These are phyloP conservation scores for Phalloptychus januarius DNA, from an alignment of 2,797 vertebrate genomes.

Conservation along the genomic window DNA sequence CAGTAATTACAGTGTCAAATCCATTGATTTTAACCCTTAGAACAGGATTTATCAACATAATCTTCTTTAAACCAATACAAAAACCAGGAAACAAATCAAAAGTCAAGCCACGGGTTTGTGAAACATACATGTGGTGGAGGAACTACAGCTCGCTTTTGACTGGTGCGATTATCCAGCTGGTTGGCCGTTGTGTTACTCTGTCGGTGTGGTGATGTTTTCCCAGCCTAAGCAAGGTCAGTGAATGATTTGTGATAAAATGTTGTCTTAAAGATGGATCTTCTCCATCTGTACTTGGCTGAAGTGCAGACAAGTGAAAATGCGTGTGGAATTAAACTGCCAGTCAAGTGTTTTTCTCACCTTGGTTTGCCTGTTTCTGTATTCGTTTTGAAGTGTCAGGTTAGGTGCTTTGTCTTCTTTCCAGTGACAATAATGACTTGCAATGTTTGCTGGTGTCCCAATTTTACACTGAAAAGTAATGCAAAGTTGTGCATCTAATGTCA, in stretches of 20 bases:
- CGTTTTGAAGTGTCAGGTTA: background rate
- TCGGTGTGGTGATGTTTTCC: background rate
- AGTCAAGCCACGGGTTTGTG: background rate
- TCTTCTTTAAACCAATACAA: background rate
- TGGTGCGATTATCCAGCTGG: background rate
- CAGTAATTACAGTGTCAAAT: background rate
- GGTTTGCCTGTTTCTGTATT: background rate
- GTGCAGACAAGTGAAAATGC: background rate
- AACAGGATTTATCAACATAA: background rate
- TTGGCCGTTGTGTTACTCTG: background rate
- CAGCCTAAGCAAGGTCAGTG: background rate
- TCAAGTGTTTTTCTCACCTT: constrained; percentile 6
- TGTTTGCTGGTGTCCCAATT: background rate
- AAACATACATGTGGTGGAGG: background rate
- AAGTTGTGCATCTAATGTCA: background rate
- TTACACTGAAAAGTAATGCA: background rate
- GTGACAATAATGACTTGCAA: background rate
- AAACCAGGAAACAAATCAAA: constrained; percentile 1
- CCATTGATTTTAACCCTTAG: background rate
- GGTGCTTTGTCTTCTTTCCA: background rate
- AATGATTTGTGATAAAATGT: background rate
- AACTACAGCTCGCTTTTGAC: background rate
- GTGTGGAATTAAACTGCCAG: constrained; percentile 6
- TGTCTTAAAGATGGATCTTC: background rate
- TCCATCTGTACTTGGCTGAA: background rate